Evolutionary conservation across 2,113 vertebrate species (phyloP).

Genomic region (Morphnarchus princeps): DNA sequence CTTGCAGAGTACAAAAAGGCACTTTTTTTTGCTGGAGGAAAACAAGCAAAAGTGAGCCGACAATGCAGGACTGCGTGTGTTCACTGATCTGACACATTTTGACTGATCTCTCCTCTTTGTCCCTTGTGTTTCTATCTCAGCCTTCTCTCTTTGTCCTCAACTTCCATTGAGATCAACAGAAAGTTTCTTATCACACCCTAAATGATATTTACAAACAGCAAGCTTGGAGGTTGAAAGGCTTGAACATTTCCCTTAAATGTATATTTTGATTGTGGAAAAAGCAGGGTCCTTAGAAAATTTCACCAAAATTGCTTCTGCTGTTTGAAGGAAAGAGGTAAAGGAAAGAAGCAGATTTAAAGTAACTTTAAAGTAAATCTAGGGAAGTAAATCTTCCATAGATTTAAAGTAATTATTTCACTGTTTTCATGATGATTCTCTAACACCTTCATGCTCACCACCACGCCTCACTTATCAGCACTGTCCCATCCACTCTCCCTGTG

Average conservation of each 20-base stretch:
- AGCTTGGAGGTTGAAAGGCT: background rate
- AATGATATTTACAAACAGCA: background rate
- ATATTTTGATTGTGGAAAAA: background rate
- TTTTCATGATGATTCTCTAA: background rate
- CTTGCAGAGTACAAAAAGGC: background rate
- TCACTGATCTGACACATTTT: slow-evolving; percentile 15
- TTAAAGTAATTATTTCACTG: background rate
- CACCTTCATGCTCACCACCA: background rate
- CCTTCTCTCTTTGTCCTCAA: background rate
- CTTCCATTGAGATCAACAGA: background rate
- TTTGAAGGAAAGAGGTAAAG: background rate
- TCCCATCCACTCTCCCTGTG: background rate
- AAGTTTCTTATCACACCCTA: background rate
- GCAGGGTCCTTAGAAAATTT: background rate
- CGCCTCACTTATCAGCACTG: accelerated
- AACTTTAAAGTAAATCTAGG: background rate
- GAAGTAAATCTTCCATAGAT: background rate
- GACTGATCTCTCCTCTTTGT: background rate
- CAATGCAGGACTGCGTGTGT: background rate
- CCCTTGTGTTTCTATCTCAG: background rate
- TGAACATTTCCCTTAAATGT: background rate
- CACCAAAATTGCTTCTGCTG: background rate
- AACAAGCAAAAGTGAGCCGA: background rate
- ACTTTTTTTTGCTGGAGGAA: background rate
- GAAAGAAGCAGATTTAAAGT: background rate